A percentile compares a stretch with the other conserved stretches of the same genome.
These are phyloP conservation scores for Dione vanillae DNA, from an alignment of 2,888 invertebrate species.

Conservation along the genomic window DNA sequence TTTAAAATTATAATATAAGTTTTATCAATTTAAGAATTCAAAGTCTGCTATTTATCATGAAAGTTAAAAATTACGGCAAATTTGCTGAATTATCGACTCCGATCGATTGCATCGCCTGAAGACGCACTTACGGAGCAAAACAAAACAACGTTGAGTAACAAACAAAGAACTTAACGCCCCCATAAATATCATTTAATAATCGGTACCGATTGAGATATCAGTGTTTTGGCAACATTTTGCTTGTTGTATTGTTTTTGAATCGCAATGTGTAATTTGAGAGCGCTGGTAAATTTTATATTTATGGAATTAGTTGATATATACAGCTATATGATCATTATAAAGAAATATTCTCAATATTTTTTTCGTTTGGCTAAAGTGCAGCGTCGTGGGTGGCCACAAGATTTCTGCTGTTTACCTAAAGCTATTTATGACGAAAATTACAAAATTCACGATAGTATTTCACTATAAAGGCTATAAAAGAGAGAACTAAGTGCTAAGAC, in stretches of 20 bases:
- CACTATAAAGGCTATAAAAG: no score
- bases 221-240: constrained; percentile 51
- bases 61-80: constrained; percentile 31
- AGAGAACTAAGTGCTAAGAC: no score
- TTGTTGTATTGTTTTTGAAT: constrained; percentile 4
- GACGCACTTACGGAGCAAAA: constrained; percentile 43
- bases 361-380: no score
- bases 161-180: constrained; percentile 63
- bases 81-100: constrained; percentile 26
- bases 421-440: no score
- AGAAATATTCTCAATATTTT: no score
- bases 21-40: constrained; percentile 5
- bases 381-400: no score
- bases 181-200: constrained; percentile 67
- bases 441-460: no score
- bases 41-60: constrained; percentile 19
- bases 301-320: background rate
- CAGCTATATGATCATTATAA: no score
- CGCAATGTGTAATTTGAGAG: background rate
- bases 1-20: background rate
- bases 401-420: no score
- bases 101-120: constrained; percentile 41
- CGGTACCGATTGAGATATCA: constrained; percentile 73
- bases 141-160: constrained; percentile 53
- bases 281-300: background rate